phyloP scores from a whole-genome alignment of 2,113 vertebrate genomes.

The Paratilapia polleni region DNA sequence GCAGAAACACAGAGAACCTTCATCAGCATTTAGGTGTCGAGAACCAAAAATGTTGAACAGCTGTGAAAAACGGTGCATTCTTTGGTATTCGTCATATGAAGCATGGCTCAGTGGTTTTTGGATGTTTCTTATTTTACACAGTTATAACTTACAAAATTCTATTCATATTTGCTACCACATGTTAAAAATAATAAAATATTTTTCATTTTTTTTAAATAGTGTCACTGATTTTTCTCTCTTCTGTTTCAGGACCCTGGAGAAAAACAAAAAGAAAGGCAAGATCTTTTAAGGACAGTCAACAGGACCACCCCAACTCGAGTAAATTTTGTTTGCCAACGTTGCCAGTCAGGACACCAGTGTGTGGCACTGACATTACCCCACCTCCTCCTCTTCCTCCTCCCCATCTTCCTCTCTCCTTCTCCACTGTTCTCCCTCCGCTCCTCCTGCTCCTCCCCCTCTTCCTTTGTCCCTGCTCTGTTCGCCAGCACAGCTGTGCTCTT shows the following conservation, averaged over 20 bases:
- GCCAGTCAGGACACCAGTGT: slow-evolving; percentile 90
- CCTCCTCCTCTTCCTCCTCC: background rate
- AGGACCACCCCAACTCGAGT: slow-evolving; percentile 78
- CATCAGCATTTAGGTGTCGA: background rate
- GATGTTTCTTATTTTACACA: background rate
- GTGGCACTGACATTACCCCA: slow-evolving; percentile 69
- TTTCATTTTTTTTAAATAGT: background rate
- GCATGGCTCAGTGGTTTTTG: too few relatives aligned
- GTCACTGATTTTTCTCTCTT: background rate
- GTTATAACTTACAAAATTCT: background rate
- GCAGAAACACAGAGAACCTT: background rate
- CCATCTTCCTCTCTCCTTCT: slow-evolving; percentile 20
- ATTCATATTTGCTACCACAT: background rate
- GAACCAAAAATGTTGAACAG: background rate
- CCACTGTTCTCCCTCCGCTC: slow-evolving; percentile 66
- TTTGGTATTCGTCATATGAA: background rate
- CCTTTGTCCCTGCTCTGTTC: slow-evolving; percentile 50
- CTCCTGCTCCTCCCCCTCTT: slow-evolving; percentile 26
- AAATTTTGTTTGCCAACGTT: slow-evolving; percentile 89
- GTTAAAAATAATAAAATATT: background rate
- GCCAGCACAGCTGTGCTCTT: slow-evolving; percentile 81
- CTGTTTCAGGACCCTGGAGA: slow-evolving; percentile 93
- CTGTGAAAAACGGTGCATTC: background rate
- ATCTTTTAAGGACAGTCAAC: slow-evolving; percentile 89
- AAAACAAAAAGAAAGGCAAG: slow-evolving; percentile 99